Evolutionary conservation across 2,797 vertebrate species (phyloP), one percentile per base, ranked within the genome.

Genomic region (Arctocebus calabarensis): DNA sequence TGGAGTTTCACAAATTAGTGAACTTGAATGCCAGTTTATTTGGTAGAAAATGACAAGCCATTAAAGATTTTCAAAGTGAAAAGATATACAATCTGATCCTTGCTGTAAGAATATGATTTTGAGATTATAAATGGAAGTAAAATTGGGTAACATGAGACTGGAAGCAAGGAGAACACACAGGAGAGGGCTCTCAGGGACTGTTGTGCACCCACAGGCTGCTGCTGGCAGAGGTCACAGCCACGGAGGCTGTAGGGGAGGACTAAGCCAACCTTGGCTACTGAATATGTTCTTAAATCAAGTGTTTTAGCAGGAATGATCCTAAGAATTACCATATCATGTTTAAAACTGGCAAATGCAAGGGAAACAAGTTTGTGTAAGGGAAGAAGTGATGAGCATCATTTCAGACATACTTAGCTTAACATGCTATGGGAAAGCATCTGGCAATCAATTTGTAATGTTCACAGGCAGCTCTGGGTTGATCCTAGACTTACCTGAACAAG

Each of bases 171-270:
- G 13, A 70, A 22, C 25, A 37, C 4, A 32, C 25, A 25, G n/a
- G 29, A 59, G 66, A 55, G 66, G 37, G n/a, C 0, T 43, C 0
- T 0, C 0, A 5, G 48, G 14, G 32, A 10, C 43, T 5, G 0
- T 17, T 52, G n/a, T 88, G 22, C 45, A 7, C 11, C 3, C 1
- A 5, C 11, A 32, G 52, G 10, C 34, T 62, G 9, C 32, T 22
- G 48, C 12, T 7, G 7, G 32, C 61, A 25, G 83, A 64, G 20
- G 3, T 16, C 37, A 17, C 5, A 6, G 13, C 22, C n/a, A 1
- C 27, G 4, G 52, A 62, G 40, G 8, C 83, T 78, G 20, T 7
- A 78, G n/a, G 2, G 23, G 16, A 55, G 61, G n/a, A 62, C 55
- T 43, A 32, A 40, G 7, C 29, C 37, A 81, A 29, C 29, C 1